phyloP scores from a whole-genome alignment of 2,888 invertebrate genomes.

The Nomada hirtipes region DNA sequence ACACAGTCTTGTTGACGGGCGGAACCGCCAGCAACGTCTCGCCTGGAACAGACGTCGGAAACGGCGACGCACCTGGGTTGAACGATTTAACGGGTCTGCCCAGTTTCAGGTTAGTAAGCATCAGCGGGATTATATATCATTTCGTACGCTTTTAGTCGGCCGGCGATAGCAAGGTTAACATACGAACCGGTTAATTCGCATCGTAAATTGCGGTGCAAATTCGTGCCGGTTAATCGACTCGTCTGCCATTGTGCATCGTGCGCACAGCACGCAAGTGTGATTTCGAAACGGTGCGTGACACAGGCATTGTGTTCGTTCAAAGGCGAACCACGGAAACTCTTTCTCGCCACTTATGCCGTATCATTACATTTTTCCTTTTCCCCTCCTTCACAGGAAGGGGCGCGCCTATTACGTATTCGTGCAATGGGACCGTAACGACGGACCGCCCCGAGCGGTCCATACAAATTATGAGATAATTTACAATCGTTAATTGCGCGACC shows the following conservation, averaged over 20 bases:
- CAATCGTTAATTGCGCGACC: not conserved
- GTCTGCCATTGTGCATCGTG: not conserved
- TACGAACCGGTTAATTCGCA: slow-evolving; percentile 26
- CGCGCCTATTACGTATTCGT: slow-evolving; percentile 63
- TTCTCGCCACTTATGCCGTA: not conserved
- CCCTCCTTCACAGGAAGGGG: slow-evolving; percentile 62
- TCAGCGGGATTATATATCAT: slow-evolving; percentile 62
- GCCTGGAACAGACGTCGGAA: slow-evolving; percentile 87
- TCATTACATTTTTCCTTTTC: not conserved
- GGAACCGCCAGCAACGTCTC: slow-evolving; percentile 94
- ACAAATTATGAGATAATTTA: not conserved
- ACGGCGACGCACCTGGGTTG: slow-evolving; percentile 83
- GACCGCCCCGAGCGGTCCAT: not conserved
- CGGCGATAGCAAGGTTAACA: slow-evolving; percentile 39
- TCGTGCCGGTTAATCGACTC: slow-evolving; percentile 48
- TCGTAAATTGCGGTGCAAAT: slow-evolving; percentile 7
- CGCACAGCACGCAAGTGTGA: slow-evolving; percentile 31
- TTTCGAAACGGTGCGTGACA: slow-evolving; percentile 50
- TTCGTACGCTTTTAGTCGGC: slow-evolving; percentile 8
- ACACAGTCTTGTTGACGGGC: slow-evolving; percentile 94
- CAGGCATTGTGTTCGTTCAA: slow-evolving; percentile 46
- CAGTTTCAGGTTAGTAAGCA: slow-evolving; percentile 81
- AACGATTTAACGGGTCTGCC: slow-evolving; percentile 84
- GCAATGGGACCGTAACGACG: no score
- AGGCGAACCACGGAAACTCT: slow-evolving; percentile 14